Base-by-base conservation (phyloP, 2,888 invertebrate genomes). In the Synergus itoensis region DNA sequence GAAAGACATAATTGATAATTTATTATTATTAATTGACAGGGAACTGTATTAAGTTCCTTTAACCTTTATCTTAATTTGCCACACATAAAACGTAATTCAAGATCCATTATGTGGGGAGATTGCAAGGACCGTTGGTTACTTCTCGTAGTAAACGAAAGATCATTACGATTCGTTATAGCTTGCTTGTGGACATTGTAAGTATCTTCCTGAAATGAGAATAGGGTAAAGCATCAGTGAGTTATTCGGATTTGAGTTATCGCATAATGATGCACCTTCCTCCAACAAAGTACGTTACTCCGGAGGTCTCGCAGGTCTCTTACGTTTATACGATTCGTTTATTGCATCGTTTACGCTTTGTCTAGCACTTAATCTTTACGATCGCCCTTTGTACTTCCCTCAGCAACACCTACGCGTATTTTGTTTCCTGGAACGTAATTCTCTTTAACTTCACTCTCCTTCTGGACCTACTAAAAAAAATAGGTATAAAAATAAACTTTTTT, bases 331-430 rank as follows among this genome's bases (percentile, higher is more conserved):
- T 77, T 78, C 80, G 80, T 80, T 82, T 80, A 82, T 82, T 80
- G 79, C 57, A 40, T 79, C 43, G 65, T 65, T 82, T 83, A 36
- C 53, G 9, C 53, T 53, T 53, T 53, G 53, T 53, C 53, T 8
- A 3, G 8, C 78, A 78, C 79, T 83, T 83, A 83, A 82, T 83
- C 83, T 83, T 79, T 82, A 82, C 81, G 81, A 82, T 80, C 80
- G 78, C 77, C 48, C 79, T 76, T 53, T 48, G 77, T 60, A 62
- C 69, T 63, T 64, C 48, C n/a, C 36, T 53, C 21, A 48, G 48
- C 28, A 28, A 73, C 73, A 53, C 53, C 48, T 53, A 69, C 48
- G n/a, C 48, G n/a, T 73, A 53, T 73, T 73, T 73, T 8, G n/a
- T 48, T 53, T 28, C 73, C 36, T 36, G 16, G 14, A 11, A 40